These are phyloP conservation scores for Todiramphus chloris DNA, from an alignment of 2,113 vertebrate species.

Conservation along the genomic window DNA sequence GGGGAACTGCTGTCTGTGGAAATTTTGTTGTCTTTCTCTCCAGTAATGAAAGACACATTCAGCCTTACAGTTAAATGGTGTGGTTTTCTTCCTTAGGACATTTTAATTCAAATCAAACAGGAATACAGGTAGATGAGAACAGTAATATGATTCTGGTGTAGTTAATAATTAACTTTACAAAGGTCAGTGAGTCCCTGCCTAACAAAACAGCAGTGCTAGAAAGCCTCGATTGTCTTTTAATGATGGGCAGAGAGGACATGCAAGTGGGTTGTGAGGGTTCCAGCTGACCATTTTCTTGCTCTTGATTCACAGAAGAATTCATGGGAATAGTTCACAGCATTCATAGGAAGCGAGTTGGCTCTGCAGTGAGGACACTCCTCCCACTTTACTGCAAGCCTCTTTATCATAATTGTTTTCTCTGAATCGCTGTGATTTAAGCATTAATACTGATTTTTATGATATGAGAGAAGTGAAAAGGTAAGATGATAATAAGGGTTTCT, in stretches of 20 bases:
- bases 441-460: not conserved
- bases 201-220: not conserved
- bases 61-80: not conserved
- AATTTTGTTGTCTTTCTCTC: slow-evolving; percentile 24
- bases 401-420: not conserved
- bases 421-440: not conserved
- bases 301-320: not conserved
- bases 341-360: not conserved
- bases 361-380: not conserved
- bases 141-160: not conserved
- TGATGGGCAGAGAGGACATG: not conserved
- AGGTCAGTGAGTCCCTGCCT: not conserved
- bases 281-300: not conserved
- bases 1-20: not conserved
- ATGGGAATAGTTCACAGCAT: too few species aligned
- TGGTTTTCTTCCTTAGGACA: not conserved
- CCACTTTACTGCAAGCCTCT: not conserved
- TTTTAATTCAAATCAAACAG: slow-evolving; percentile 22
- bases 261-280: not conserved
- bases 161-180: slow-evolving; percentile 25
- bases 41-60: not conserved
- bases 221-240: not conserved
- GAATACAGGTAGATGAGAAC: not conserved
- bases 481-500: not conserved
- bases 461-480: not conserved